phyloP scores from a whole-genome alignment of 2,888 invertebrate genomes.

The Ormyrus rosae region DNA sequence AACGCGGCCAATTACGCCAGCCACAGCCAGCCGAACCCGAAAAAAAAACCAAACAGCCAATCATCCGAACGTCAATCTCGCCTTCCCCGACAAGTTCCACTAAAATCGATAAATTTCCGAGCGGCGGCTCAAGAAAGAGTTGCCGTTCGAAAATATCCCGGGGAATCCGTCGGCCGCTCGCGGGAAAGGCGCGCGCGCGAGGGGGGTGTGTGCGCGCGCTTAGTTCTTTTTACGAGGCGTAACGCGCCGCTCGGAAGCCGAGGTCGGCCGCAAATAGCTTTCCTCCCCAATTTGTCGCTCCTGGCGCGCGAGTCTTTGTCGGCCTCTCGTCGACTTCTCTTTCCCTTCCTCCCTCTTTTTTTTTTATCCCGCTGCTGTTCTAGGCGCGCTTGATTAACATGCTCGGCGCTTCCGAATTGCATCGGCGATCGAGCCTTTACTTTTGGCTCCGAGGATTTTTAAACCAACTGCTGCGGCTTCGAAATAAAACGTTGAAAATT shows the following conservation, averaged over 20 bases:
- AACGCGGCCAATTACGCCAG: neutral
- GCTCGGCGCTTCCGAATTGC: constrained; percentile 18
- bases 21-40: neutral
- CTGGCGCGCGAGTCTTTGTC: constrained; percentile 50
- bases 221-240: constrained; percentile 48
- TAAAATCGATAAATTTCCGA: constrained; percentile 43
- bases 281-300: constrained; percentile 58
- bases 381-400: too few species aligned
- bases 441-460: too few species aligned
- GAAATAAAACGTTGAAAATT: too few species aligned
- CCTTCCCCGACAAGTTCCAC: neutral
- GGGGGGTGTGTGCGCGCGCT: constrained; percentile 1
- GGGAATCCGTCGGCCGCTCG: constrained; percentile 13
- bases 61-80: constrained; percentile 21
- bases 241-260: constrained; percentile 31
- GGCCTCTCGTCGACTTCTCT: constrained; percentile 13
- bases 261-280: constrained; percentile 57
- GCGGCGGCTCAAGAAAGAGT: constrained; percentile 40
- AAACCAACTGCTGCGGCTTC: too few species aligned
- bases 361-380: neutral
- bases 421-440: neutral
- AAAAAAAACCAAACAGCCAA: constrained; percentile 7
- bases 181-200: constrained; percentile 23
- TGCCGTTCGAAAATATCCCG: constrained; percentile 15
- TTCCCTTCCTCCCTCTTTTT: too few species aligned